phyloP scores from a whole-genome alignment of 2,888 invertebrate genomes.

The Trilocha varians region DNA sequence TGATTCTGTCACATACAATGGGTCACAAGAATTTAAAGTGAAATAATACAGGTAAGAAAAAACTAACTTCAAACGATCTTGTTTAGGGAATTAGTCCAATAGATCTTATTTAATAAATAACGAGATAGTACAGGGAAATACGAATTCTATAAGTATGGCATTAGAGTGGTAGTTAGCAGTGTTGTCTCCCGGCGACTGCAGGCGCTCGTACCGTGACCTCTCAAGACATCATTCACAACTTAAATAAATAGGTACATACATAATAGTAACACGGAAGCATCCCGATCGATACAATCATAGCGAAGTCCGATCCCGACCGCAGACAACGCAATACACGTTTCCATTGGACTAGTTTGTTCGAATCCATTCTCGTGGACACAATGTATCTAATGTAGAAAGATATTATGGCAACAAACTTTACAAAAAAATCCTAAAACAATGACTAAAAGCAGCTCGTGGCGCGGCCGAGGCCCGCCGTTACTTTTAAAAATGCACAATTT shows the following conservation, averaged over 20 bases:
- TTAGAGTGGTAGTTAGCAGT: conserved; percentile 17
- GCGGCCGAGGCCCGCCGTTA: conserved; percentile 58
- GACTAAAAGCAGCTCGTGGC: conserved; percentile 69
- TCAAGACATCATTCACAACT: conserved; percentile 32
- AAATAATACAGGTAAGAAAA: too few relatives aligned
- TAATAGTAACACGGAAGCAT: conserved; percentile 39
- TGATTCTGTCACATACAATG: too few relatives aligned
- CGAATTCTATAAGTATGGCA: too few relatives aligned
- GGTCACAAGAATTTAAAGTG: too few relatives aligned
- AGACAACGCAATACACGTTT: conserved; percentile 39
- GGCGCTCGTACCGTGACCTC: conserved; percentile 20
- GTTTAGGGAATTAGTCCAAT: too few relatives aligned
- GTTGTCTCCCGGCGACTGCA: conserved; percentile 11
- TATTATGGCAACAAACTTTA: conserved; percentile 74
- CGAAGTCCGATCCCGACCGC: conserved; percentile 36
- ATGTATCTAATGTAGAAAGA: conserved; percentile 71
- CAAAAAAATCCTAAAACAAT: conserved; percentile 73
- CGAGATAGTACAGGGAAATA: too few relatives aligned
- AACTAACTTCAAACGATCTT: too few relatives aligned
- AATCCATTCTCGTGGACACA: conserved; percentile 66
- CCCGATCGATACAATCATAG: conserved; percentile 30
- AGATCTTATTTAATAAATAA: too few relatives aligned
- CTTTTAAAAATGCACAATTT: conserved; percentile 72
- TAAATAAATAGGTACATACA: conserved; percentile 45
- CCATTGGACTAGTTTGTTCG: conserved; percentile 71